phyloP scores from a whole-genome alignment of 2,113 vertebrate species.

The Oreochromis aureus region DNA sequence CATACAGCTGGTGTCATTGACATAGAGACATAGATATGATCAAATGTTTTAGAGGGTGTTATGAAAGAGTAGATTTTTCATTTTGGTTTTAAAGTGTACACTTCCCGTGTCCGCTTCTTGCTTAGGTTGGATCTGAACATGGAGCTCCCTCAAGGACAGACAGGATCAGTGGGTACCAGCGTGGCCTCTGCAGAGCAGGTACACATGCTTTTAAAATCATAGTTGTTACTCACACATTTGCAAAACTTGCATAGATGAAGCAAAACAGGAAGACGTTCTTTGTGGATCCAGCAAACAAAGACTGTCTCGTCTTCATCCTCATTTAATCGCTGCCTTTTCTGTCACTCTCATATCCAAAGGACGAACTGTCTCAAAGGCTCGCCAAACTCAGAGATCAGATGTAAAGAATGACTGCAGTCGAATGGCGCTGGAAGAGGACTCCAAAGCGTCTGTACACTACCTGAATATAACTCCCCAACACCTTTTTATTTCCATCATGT shows the following conservation, averaged over 20 bases:
- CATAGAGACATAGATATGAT: background rate
- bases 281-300: background rate
- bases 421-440: background rate
- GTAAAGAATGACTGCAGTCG: slow-evolving; percentile 41
- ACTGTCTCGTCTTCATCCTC: background rate
- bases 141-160: slow-evolving; percentile 96
- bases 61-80: background rate
- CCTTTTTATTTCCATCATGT: background rate
- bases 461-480: slow-evolving; percentile 24
- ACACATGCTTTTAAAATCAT: background rate
- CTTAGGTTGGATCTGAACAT: slow-evolving; percentile 91
- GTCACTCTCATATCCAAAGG: slow-evolving; percentile 65
- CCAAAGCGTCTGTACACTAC: slow-evolving; percentile 2
- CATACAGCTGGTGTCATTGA: background rate
- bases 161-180: slow-evolving; percentile 83
- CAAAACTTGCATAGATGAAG: background rate
- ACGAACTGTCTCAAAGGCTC: slow-evolving; percentile 90
- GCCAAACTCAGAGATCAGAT: slow-evolving; percentile 91
- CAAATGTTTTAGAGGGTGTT: background rate
- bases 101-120: background rate
- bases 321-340: background rate
- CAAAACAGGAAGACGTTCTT: background rate
- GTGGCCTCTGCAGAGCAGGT: slow-evolving; percentile 92
- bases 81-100: background rate
- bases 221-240: background rate